These are phyloP conservation scores for Anguilla rostrata DNA, from an alignment of 2,113 vertebrate genomes.

Conservation along the genomic window DNA sequence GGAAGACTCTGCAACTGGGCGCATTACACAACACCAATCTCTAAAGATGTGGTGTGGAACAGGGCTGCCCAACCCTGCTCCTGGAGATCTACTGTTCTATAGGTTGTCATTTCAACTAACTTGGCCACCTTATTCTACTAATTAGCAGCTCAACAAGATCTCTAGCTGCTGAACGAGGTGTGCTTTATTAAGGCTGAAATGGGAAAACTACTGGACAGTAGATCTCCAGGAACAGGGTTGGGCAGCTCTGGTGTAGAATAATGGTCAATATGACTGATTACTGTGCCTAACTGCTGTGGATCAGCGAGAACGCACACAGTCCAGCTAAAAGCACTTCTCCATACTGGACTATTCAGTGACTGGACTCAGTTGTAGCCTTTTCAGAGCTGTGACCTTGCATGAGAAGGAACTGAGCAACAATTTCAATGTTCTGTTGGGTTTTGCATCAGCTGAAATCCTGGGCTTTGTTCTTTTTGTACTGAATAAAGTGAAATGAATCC, in stretches of 20 bases:
- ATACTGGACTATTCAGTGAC: neutral
- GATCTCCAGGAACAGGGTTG: too few relatives aligned
- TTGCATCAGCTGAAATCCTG: neutral
- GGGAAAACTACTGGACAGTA: too few relatives aligned
- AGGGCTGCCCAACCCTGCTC: too few relatives aligned
- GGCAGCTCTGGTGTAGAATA: too few relatives aligned
- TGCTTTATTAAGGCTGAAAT: too few relatives aligned
- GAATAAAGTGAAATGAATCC: neutral
- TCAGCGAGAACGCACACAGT: neutral
- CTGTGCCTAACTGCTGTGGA: neutral
- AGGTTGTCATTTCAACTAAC: too few relatives aligned
- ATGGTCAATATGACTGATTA: neutral
- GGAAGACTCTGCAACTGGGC: neutral
- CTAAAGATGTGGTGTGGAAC: too few relatives aligned
- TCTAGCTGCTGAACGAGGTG: too few relatives aligned
- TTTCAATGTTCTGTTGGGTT: neutral
- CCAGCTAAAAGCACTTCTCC: neutral
- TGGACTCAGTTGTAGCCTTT: neutral
- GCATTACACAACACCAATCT: too few relatives aligned
- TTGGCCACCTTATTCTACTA: too few relatives aligned
- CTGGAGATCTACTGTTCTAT: too few relatives aligned
- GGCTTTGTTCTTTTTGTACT: neutral
- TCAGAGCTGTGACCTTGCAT: neutral
- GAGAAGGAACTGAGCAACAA: neutral
- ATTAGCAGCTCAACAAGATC: too few relatives aligned